These are phyloP conservation scores for Paedocypris sp. DNA, from an alignment of 2,113 vertebrate species.

Conservation along the genomic window DNA sequence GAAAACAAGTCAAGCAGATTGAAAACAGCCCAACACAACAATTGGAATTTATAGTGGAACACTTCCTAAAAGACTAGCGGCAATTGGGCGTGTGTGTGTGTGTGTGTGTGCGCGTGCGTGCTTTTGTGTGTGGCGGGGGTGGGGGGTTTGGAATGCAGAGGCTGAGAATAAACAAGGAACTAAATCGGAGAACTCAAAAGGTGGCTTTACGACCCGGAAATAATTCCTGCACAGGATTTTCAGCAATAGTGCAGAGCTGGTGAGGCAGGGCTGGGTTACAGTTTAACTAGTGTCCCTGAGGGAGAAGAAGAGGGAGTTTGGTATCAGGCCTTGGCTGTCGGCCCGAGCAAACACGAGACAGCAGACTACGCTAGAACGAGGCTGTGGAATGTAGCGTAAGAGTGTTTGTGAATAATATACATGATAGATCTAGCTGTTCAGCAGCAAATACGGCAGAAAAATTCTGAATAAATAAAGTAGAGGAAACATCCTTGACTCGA, in stretches of 20 bases:
- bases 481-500: too few species aligned
- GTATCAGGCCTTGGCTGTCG: slow-evolving; percentile 24
- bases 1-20: too few species aligned
- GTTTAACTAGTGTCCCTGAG: slow-evolving; percentile 45
- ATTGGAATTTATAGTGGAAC: too few species aligned
- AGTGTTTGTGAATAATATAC: too few species aligned
- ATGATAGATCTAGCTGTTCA: too few species aligned
- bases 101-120: too few species aligned
- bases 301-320: not conserved
- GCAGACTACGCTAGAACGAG: slow-evolving; percentile 16
- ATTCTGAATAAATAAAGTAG: too few species aligned
- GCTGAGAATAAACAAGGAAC: not conserved
- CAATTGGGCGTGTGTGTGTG: too few species aligned
- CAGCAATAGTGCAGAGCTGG: slow-evolving; percentile 51
- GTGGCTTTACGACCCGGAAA: slow-evolving; percentile 56
- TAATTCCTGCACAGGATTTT: slow-evolving; percentile 54
- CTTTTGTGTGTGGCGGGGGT: too few species aligned
- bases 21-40: too few species aligned
- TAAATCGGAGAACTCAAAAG: slow-evolving; percentile 7
- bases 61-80: too few species aligned
- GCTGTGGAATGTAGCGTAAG: slow-evolving; percentile 28
- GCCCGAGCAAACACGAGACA: slow-evolving; percentile 35
- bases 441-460: too few species aligned
- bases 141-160: not conserved
- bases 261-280: slow-evolving; percentile 49